Conservation (phyloP, 2,888 invertebrate species). For the Cheilosia vulpina region DNA sequence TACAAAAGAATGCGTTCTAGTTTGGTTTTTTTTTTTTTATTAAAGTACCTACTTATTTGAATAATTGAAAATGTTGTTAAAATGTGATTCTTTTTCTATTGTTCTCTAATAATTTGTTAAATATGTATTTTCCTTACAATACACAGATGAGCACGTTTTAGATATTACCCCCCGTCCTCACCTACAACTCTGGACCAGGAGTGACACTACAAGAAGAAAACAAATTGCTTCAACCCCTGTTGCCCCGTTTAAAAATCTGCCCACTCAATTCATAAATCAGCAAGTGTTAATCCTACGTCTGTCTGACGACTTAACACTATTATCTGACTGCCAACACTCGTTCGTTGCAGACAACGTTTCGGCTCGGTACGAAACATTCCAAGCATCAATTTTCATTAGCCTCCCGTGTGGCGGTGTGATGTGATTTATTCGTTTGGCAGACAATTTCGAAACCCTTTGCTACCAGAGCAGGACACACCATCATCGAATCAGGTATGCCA, state of each 20-base stretch:
- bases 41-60: too few species aligned
- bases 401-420: constrained; percentile 35
- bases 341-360: constrained; percentile 38
- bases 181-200: too few species aligned
- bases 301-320: constrained; percentile 26
- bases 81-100: too few species aligned
- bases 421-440: constrained; percentile 66
- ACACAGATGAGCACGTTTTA: neutral
- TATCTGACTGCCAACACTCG: constrained; percentile 14
- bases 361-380: constrained; percentile 29
- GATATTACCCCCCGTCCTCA: too few species aligned
- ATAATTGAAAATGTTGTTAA: too few species aligned
- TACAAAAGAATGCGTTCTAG: too few species aligned
- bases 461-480: constrained; percentile 7
- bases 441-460: constrained; percentile 26
- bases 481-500: constrained; percentile 11
- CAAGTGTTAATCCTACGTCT: constrained; percentile 52
- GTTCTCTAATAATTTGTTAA: too few species aligned
- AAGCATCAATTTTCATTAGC: constrained; percentile 69
- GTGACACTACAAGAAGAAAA: neutral
- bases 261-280: constrained; percentile 47
- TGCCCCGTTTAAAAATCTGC: neutral
- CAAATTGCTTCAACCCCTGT: too few species aligned
- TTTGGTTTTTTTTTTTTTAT: too few species aligned
- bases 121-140: too few species aligned